Percentiles rank a stretch among this genome's conserved stretches.
phyloP scores from a whole-genome alignment of 1,140 invertebrate genomes.

The Tetramorium parvispinum region DNA sequence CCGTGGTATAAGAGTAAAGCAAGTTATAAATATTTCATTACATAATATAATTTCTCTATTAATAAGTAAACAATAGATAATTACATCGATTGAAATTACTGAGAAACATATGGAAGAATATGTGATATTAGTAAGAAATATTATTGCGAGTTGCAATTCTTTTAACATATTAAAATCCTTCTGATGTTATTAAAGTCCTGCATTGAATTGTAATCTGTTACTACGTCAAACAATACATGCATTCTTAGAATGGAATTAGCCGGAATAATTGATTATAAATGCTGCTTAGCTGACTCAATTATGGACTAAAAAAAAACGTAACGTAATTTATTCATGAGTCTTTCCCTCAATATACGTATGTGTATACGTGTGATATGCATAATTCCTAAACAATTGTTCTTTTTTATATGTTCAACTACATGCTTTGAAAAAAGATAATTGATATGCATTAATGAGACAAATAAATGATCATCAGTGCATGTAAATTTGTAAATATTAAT shows the following conservation, averaged over 20 bases:
- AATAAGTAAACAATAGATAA: not conserved
- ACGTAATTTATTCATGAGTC: not conserved
- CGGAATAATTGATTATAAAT: not conserved
- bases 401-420: not conserved
- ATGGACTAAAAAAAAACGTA: not conserved
- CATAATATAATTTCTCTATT: not conserved
- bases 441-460: not conserved
- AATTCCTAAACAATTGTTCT: not conserved
- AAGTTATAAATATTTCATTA: not conserved
- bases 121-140: not conserved
- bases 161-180: not conserved
- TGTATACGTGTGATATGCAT: not conserved
- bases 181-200: not conserved
- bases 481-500: not conserved
- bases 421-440: not conserved
- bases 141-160: not conserved
- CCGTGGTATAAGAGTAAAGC: not conserved
- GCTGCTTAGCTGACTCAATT: not conserved
- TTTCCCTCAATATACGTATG: not conserved
- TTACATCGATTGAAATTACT: not conserved
- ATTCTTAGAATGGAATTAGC: constrained; percentile 7
- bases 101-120: not conserved
- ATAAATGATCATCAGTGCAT: not conserved
- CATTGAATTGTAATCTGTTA: not conserved
- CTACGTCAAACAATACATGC: not conserved